Base-by-base conservation (phyloP, 1,140 invertebrate genomes). In the Asobara japonica region DNA sequence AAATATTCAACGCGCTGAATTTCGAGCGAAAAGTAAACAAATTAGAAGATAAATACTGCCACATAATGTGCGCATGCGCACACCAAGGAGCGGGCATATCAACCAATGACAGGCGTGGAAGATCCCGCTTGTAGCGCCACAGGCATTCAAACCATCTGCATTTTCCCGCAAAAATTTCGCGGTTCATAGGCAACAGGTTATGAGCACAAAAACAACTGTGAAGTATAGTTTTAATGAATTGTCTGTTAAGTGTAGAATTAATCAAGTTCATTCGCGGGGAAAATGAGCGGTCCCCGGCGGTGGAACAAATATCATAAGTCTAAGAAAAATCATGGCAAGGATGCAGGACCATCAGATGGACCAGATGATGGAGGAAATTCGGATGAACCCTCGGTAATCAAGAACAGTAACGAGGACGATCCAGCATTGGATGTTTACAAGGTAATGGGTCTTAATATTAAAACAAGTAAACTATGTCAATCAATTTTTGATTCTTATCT, bases 371-470 rank as follows among this genome's bases (percentile, higher is more conserved):
- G 25, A 10, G 51, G 11, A 25, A 3, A 0, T 8, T 13, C 51
- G 10, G 51, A 56, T 3, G 20, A 6, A 2, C 51, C n/a, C 6
- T 1, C 11, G n/a, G 13, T 3, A 25, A 8, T 3, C 1, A 18
- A 56, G 0, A 56, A 56, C 18, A 56, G 10, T 25, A 56, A 56
- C 13, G 22, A 56, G 22, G 51, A 45, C 18, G 60, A 67, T 61
- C 48, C 31, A 38, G n/a, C 29, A 38, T 31, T 62, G 5, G 65
- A 67, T 38, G 56, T 62, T 5, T 61, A 67, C 38, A 5, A n/a
- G n/a, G n/a, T n/a, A n/a, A n/a, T n/a, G n/a, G n/a, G n/a, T n/a
- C n/a, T n/a, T n/a, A n/a, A n/a, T n/a, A n/a, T n/a, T n/a, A n/a
- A n/a, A n/a, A n/a, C n/a, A n/a, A n/a, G n/a, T n/a, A n/a, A n/a